phyloP scores from a whole-genome alignment of 2,888 invertebrate species.

The Acleris sparsana region DNA sequence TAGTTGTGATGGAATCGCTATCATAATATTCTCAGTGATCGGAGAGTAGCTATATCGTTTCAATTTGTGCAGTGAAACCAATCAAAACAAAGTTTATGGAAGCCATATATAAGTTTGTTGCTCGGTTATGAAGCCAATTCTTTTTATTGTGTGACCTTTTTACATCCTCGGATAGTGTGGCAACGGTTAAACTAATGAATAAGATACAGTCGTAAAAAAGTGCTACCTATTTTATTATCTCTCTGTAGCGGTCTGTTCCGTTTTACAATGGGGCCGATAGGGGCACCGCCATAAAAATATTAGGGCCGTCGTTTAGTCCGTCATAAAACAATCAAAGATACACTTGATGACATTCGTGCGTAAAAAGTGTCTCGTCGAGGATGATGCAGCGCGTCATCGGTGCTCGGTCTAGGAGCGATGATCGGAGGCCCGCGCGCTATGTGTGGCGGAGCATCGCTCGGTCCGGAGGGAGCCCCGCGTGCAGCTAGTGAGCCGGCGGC shows the following conservation, averaged over 20 bases:
- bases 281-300: constrained; percentile 80
- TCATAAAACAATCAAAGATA: constrained; percentile 69
- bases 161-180: constrained; percentile 59
- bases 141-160: constrained; percentile 73
- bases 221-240: constrained; percentile 61
- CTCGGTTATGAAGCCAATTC: constrained; percentile 61
- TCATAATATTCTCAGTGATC: constrained; percentile 33
- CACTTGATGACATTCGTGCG: constrained; percentile 64
- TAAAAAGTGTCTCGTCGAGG: constrained; percentile 64
- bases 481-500: constrained; percentile 75
- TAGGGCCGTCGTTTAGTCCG: constrained; percentile 55
- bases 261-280: constrained; percentile 77
- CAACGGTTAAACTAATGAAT: constrained; percentile 60
- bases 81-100: constrained; percentile 49
- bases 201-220: constrained; percentile 55
- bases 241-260: constrained; percentile 42
- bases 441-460: constrained; percentile 63
- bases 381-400: constrained; percentile 66
- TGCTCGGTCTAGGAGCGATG: constrained; percentile 71
- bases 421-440: constrained; percentile 68
- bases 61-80: constrained; percentile 39
- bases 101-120: constrained; percentile 46
- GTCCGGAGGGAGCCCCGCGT: constrained; percentile 63
- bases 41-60: constrained; percentile 33
- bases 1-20: constrained; percentile 39